Percentiles rank a stretch among this genome's conserved stretches.
Conservation (phyloP, 30 jellyfish, hydroid and myxozoan species). For the Aurelia coerulea region DNA sequence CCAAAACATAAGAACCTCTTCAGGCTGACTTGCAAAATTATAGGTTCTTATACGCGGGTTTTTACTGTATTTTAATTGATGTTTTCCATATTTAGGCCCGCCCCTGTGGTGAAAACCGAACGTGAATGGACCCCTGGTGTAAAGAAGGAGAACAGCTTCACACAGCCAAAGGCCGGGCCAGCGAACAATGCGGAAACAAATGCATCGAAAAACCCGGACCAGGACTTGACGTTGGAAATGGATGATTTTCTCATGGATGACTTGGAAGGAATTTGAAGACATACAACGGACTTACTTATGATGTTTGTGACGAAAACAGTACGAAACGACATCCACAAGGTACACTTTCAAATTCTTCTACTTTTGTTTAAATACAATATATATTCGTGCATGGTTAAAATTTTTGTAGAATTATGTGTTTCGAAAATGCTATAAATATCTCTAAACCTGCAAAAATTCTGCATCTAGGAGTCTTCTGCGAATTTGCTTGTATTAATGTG, state of each 20-base stretch:
- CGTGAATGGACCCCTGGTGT: conserved; percentile 4
- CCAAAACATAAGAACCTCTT: too few species aligned
- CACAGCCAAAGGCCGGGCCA: background rate
- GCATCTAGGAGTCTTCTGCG: too few species aligned
- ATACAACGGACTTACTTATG: too few species aligned
- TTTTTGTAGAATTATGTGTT: too few species aligned
- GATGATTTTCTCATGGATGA: conserved; percentile 53
- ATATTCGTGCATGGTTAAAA: too few species aligned
- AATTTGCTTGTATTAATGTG: too few species aligned
- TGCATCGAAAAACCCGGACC: background rate
- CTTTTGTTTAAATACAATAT: background rate
- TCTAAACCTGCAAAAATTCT: too few species aligned
- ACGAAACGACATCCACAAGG: background rate
- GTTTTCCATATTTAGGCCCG: background rate
- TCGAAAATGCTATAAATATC: too few species aligned
- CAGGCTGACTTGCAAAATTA: too few species aligned
- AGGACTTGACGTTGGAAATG: conserved; percentile 2
- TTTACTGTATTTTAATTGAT: too few species aligned
- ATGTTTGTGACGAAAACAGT: too few species aligned
- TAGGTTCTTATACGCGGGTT: too few species aligned
- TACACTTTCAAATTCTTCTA: background rate
- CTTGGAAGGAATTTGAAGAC: conserved; percentile 13
- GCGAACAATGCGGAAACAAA: background rate
- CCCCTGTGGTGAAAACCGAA: conserved; percentile 21
- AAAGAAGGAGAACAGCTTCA: background rate